These are phyloP conservation scores for Phyllostomus discolor DNA, from an alignment of 2,113 vertebrate genomes.

Conservation along the genomic window DNA sequence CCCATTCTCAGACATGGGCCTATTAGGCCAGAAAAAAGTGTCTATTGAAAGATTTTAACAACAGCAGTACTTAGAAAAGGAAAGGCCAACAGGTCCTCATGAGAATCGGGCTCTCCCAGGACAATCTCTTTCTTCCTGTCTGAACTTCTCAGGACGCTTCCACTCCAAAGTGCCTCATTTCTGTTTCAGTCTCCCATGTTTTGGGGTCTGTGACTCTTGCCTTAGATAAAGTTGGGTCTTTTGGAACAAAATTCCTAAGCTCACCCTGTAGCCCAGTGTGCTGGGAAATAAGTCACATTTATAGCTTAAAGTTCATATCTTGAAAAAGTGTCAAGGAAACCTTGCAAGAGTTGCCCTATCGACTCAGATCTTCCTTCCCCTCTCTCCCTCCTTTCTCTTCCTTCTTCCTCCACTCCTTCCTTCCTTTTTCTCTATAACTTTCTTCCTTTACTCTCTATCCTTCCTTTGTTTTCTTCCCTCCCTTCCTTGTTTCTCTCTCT, in stretches of 20 bases:
- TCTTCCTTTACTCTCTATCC: not conserved
- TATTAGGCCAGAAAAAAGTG: slow-evolving; percentile 54
- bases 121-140: not conserved
- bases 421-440: not conserved
- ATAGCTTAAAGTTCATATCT: not conserved
- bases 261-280: not conserved
- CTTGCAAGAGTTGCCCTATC: not conserved
- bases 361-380: too few relatives aligned
- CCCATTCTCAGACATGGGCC: slow-evolving; percentile 60
- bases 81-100: slow-evolving; percentile 36
- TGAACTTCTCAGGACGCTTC: not conserved
- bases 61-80: slow-evolving; percentile 44
- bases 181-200: not conserved
- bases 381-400: not conserved
- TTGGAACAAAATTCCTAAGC: not conserved
- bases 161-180: not conserved
- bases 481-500: not conserved
- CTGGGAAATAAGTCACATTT: not conserved
- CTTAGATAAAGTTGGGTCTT: not conserved
- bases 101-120: not conserved
- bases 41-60: slow-evolving; percentile 62
- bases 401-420: not conserved
- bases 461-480: not conserved
- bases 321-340: not conserved
- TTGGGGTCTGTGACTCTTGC: not conserved